Percentiles rank a stretch among this genome's conserved stretches.
Conservation (phyloP, 2,797 vertebrate genomes). For the Coregonus suidteri region DNA sequence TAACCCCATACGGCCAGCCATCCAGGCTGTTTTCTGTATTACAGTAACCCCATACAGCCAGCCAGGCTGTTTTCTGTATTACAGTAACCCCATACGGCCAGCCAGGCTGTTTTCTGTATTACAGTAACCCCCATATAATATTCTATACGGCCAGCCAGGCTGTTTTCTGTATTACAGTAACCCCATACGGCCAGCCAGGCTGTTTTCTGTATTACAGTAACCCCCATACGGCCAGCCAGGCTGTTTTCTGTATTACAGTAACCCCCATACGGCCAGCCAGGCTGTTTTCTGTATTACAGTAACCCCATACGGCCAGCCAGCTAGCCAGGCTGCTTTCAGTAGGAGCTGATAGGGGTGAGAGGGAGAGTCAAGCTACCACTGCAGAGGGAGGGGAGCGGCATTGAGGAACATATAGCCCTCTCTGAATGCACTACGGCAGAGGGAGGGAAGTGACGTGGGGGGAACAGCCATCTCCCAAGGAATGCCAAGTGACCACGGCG, state of each 20-base stretch:
- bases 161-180: too few relatives aligned
- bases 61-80: conserved; percentile 43
- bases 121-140: conserved; percentile 53
- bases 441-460: too few relatives aligned
- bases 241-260: too few relatives aligned
- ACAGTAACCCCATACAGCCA: too few relatives aligned
- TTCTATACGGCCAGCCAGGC: too few relatives aligned
- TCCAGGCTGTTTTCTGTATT: too few relatives aligned
- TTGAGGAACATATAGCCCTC: neutral
- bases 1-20: too few relatives aligned
- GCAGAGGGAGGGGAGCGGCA: conserved; percentile 43
- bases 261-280: too few relatives aligned
- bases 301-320: conserved; percentile 56
- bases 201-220: too few relatives aligned
- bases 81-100: conserved; percentile 63
- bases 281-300: conserved; percentile 59
- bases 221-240: too few relatives aligned
- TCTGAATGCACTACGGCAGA: neutral
- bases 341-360: conserved; percentile 59
- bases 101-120: neutral
- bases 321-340: neutral
- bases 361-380: conserved; percentile 54
- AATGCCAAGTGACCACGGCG: conserved; percentile 26
- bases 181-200: too few relatives aligned
- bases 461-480: too few relatives aligned